Evolutionary conservation across 2,113 vertebrate species (phyloP).

Genomic region (Anguilla japonica): DNA sequence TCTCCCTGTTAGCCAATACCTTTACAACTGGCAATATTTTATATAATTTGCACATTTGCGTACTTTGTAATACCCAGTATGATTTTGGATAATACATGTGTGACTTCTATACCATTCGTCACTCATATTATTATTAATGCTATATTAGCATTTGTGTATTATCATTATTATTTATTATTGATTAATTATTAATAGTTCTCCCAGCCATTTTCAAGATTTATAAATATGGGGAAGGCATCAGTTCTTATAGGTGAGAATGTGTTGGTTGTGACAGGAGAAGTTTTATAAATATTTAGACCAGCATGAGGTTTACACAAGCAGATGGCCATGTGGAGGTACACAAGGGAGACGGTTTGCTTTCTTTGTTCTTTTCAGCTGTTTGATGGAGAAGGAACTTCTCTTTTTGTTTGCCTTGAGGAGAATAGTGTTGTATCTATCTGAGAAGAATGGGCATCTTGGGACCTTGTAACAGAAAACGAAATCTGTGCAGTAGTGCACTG

Average conservation of each 20-base stretch:
- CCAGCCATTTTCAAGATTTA: not conserved
- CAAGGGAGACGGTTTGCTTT: not conserved
- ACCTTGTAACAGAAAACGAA: not conserved
- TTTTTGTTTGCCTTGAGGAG: not conserved
- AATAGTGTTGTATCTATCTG: not conserved
- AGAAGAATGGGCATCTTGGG: not conserved
- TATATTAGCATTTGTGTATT: too few species aligned
- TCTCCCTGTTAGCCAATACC: too few species aligned
- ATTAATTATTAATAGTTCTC: too few species aligned
- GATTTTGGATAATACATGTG: too few species aligned
- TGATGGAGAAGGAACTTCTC: not conserved
- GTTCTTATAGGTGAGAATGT: not conserved
- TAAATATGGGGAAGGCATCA: not conserved
- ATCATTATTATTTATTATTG: too few species aligned
- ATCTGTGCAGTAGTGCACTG: not conserved
- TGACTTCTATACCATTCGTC: too few species aligned
- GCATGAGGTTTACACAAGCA: not conserved
- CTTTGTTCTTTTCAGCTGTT: not conserved
- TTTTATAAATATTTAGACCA: not conserved
- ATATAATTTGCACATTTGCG: not conserved
- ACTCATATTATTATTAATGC: too few species aligned
- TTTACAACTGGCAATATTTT: too few species aligned
- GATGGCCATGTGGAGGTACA: constrained; percentile 5
- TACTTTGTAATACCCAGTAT: too few species aligned
- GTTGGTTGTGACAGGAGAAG: not conserved